Base-by-base conservation (phyloP, 2,797 vertebrate genomes). In the Hapalemur alaotrensis region DNA sequence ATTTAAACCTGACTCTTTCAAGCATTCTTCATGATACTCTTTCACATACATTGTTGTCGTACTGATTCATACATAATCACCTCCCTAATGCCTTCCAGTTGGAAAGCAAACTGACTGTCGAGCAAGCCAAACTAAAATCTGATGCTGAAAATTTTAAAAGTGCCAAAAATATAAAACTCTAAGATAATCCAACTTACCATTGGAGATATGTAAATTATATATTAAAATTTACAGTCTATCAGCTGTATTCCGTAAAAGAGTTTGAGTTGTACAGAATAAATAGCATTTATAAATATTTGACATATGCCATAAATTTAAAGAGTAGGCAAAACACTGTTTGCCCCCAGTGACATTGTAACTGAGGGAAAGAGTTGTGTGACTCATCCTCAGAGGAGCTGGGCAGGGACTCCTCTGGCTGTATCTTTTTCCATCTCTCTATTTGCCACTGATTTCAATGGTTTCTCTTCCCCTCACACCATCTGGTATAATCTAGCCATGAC, bases 1-100 rank as follows among this genome's bases (percentile, higher is more conserved):
- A 95, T 82, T 93, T 95, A 93, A 97, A 20, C 69, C 81, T 72
- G 96, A 93, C 65, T 90, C 43, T 96, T 95, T 67, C 54, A 88
- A 87, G 23, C 63, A 81, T 93, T 95, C 43, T 91, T 76, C n/a
- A 10, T 46, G 86, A 65, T 59, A 32, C n/a, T 95, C 79, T 52
- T 65, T 95, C 80, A 35, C 63, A 92, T 85, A 88, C 32, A 83
- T 65, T 70, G 43, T 52, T 95, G 70, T 96, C 50, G 85, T 18
- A 79, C 35, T 91, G 57, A 96, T 97, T 96, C 88, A 94, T 80
- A 93, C 79, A 54, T 85, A 79, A 97, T 92, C 89, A 94, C n/a
- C 46, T 90, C 50, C 57, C 41, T 89, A 88, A 93, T 96, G 52
- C 30, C 41, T 93, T 92, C 61, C 32, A 94, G 25, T 72, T 95